Conservation (phyloP, 2,113 vertebrate species). For the Etheostoma spectabile region DNA sequence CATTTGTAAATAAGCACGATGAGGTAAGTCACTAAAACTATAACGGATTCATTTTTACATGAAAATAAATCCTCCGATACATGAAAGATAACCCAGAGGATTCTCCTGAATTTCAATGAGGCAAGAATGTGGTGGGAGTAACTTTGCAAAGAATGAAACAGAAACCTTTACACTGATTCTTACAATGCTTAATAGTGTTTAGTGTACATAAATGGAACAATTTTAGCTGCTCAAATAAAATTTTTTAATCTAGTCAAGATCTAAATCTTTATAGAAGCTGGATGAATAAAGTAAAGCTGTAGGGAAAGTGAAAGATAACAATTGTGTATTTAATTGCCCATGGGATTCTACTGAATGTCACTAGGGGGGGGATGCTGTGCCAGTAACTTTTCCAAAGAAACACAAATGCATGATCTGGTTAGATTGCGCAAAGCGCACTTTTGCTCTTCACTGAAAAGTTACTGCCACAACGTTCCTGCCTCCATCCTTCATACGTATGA, state of each 20-base stretch:
- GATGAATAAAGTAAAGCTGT: not conserved
- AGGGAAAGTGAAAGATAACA: not conserved
- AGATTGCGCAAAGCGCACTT: too few relatives aligned
- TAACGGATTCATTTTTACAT: not conserved
- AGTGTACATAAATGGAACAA: not conserved
- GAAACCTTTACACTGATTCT: not conserved
- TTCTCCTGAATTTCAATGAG: too few relatives aligned
- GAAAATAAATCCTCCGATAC: not conserved
- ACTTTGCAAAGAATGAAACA: not conserved
- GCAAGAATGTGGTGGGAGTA: not conserved
- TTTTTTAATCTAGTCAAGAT: not conserved
- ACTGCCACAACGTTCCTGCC: not conserved
- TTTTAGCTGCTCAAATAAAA: not conserved
- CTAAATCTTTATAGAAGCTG: not conserved
- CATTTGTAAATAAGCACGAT: not conserved
- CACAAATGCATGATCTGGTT: not conserved
- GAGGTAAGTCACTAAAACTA: not conserved
- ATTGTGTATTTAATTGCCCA: not conserved
- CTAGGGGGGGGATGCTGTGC: too few relatives aligned
- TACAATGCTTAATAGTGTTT: not conserved
- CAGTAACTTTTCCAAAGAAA: not conserved
- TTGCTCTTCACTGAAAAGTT: constrained; percentile 1
- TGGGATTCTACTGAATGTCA: not conserved
- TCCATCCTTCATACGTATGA: not conserved
- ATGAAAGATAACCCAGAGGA: not conserved